Percentiles rank a stretch among this genome's conserved stretches.
Conservation (phyloP, 2,888 invertebrate species). For the Plagiodera versicolora region DNA sequence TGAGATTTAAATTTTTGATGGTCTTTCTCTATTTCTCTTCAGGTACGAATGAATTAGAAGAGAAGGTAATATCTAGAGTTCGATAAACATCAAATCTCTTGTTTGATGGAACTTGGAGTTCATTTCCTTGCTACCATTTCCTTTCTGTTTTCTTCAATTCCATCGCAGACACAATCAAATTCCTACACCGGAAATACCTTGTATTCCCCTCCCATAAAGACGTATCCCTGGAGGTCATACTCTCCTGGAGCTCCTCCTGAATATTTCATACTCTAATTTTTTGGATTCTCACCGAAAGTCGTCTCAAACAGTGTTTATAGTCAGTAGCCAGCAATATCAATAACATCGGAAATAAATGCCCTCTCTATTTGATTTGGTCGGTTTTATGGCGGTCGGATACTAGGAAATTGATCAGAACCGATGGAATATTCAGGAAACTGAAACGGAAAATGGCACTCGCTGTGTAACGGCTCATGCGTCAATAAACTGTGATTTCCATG, state of each 20-base stretch:
- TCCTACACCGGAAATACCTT: background rate
- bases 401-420: conserved; percentile 26
- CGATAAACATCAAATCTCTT: no score
- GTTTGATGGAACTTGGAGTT: no score
- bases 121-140: no score
- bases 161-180: background rate
- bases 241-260: conserved; percentile 28
- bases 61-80: no score
- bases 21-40: conserved; percentile 24
- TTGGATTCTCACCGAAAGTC: conserved; percentile 47
- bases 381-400: conserved; percentile 35
- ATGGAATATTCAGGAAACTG: conserved; percentile 23
- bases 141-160: background rate
- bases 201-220: conserved; percentile 14
- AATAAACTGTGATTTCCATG: background rate
- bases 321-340: conserved; percentile 49
- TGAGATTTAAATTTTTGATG: conserved; percentile 41
- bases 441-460: background rate
- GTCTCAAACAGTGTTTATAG: conserved; percentile 50
- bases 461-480: background rate
- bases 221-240: conserved; percentile 19
- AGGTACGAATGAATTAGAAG: background rate
- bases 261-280: conserved; percentile 45
- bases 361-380: conserved; percentile 47
- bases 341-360: conserved; percentile 50